Evolutionary conservation across 2,797 vertebrate genomes (phyloP).

Genomic region (Myripristis murdjan): DNA sequence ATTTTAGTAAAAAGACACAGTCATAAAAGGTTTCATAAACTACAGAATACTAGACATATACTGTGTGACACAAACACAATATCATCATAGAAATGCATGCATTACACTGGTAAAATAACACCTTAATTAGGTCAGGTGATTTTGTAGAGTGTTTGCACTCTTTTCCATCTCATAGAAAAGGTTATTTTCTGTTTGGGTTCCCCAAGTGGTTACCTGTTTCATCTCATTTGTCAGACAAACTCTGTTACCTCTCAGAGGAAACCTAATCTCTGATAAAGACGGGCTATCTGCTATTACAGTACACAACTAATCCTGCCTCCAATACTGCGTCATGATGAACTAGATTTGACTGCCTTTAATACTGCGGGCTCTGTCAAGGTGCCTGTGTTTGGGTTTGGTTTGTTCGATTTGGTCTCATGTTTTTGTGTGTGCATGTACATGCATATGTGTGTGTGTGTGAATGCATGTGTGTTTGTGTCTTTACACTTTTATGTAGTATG

Average conservation of each 20-base stretch:
- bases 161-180: neutral
- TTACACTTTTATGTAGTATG: no score
- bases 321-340: no score
- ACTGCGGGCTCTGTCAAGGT: neutral
- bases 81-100: neutral
- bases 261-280: no score
- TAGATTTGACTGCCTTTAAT: neutral
- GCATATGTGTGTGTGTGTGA: slow-evolving; percentile 11
- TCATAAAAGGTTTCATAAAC: no score
- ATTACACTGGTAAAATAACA: no score
- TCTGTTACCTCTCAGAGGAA: neutral
- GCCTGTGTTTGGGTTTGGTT: neutral
- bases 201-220: no score
- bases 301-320: no score
- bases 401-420: neutral
- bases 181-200: neutral
- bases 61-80: neutral
- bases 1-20: no score
- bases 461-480: neutral
- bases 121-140: neutral
- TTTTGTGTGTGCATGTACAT: slow-evolving; percentile 16
- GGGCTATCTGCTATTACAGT: no score
- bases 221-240: neutral
- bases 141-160: neutral
- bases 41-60: neutral